phyloP scores from a whole-genome alignment of 2,113 vertebrate species.

The Megalops atlanticus region DNA sequence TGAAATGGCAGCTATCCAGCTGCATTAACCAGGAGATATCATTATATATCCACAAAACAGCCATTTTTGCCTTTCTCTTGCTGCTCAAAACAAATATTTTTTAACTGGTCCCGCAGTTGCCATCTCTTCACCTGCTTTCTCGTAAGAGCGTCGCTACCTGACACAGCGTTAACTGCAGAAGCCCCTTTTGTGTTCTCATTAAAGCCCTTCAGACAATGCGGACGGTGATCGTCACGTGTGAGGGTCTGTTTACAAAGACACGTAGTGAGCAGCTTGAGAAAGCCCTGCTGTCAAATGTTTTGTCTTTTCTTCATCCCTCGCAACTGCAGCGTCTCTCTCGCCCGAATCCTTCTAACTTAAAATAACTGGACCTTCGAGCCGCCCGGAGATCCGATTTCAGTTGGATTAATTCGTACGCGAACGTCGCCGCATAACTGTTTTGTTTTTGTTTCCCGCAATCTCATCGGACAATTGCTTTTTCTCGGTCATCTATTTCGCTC shows the following conservation, averaged over 20 bases:
- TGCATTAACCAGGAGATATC: neutral
- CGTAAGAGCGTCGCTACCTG: slow-evolving; percentile 23
- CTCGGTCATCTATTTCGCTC: neutral
- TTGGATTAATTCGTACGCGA: neutral
- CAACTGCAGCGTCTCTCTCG: neutral
- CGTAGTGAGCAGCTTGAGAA: slow-evolving; percentile 41
- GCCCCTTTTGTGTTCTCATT: slow-evolving; percentile 55
- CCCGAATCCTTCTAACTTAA: neutral
- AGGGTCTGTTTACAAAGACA: slow-evolving; percentile 86
- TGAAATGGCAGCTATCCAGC: neutral
- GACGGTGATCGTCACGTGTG: slow-evolving; percentile 71
- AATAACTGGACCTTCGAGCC: neutral
- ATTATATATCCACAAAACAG: neutral
- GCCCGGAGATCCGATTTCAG: neutral
- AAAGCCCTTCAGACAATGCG: slow-evolving; percentile 57
- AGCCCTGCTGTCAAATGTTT: neutral
- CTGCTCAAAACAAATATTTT: neutral
- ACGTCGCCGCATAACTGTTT: neutral
- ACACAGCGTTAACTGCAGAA: neutral
- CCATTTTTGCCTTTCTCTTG: neutral
- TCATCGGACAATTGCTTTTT: neutral
- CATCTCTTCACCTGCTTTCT: neutral
- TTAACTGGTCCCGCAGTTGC: neutral
- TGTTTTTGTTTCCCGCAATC: neutral
- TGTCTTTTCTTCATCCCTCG: neutral